Percentiles rank a stretch among this genome's conserved stretches.
These are phyloP conservation scores for Microcebus murinus DNA, from an alignment of 2,113 vertebrate species.

Conservation along the genomic window DNA sequence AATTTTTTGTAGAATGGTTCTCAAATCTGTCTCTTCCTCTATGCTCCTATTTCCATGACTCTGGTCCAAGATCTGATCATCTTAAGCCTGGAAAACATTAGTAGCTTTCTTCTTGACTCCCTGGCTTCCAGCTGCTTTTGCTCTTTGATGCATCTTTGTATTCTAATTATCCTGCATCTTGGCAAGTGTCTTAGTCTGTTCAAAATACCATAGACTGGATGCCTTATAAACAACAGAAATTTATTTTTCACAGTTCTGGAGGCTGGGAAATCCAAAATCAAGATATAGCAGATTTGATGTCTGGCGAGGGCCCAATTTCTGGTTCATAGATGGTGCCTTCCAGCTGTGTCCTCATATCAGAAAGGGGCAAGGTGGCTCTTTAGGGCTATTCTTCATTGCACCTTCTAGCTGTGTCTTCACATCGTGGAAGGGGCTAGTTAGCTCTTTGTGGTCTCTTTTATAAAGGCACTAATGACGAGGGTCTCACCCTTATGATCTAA, in stretches of 20 bases:
- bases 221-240: not conserved
- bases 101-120: constrained; percentile 3
- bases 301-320: not conserved
- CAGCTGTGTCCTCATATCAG: not conserved
- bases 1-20: not conserved
- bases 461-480: not conserved
- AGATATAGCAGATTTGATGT: not conserved
- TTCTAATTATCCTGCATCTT: constrained; percentile 22
- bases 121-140: not conserved
- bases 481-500: not conserved
- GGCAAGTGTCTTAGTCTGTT: not conserved
- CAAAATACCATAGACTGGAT: not conserved
- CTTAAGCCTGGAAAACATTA: constrained; percentile 20
- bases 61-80: not conserved
- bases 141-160: not conserved
- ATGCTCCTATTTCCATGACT: not conserved
- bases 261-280: not conserved
- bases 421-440: not conserved
- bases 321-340: not conserved
- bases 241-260: not conserved
- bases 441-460: not conserved
- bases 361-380: not conserved
- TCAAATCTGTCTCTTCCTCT: not conserved
- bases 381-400: not conserved
- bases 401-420: not conserved